A percentile compares a stretch with the other conserved stretches of the same genome.
phyloP scores from a whole-genome alignment of 2,113 vertebrate species.

The Pyxicephalus adspersus region DNA sequence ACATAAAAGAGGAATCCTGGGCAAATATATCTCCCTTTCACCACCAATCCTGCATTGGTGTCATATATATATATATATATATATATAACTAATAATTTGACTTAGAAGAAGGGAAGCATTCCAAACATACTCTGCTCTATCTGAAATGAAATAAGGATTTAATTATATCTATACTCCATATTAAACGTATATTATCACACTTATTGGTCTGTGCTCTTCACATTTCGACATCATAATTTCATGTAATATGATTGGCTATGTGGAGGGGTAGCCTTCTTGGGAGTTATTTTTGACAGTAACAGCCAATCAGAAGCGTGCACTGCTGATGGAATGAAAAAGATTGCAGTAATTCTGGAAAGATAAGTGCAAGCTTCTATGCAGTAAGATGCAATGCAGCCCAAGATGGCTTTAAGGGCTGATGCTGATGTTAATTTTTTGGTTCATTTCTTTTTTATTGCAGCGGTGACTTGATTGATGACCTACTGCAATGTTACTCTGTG shows the following conservation, averaged over 20 bases:
- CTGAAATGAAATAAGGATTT: no score
- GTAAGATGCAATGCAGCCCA: neutral
- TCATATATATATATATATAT: no score
- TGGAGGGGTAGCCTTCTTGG: neutral
- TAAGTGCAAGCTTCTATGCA: neutral
- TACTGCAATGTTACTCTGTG: neutral
- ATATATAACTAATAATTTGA: no score
- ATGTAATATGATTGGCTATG: neutral
- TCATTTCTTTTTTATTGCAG: neutral
- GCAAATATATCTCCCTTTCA: no score
- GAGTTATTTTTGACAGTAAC: neutral
- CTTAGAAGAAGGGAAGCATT: no score
- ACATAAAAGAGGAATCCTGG: no score
- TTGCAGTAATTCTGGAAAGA: no score
- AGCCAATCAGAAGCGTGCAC: neutral
- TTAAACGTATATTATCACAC: neutral
- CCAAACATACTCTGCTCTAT: no score
- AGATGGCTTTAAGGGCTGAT: neutral
- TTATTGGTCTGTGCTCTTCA: neutral
- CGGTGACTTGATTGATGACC: neutral
- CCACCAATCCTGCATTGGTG: no score
- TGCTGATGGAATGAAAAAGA: neutral
- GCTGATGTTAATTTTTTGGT: neutral
- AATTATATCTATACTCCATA: neutral
- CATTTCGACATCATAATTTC: neutral